Base-by-base conservation (phyloP, 1,140 invertebrate species). In the Bicyclus anynana region DNA sequence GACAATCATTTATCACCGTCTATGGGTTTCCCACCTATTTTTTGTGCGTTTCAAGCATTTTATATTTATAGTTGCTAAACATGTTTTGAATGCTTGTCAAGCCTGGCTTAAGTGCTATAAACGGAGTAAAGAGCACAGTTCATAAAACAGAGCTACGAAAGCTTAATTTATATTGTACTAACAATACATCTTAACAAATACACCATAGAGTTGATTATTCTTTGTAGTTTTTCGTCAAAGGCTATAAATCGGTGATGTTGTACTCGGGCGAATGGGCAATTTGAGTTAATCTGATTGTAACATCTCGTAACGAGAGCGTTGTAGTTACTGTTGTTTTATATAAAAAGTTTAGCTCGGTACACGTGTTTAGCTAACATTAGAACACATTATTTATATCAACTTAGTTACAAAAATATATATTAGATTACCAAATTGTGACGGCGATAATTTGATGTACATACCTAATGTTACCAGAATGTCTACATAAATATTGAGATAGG, bases 211-310 rank as follows among this genome's bases (percentile, higher is more conserved):
- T 47, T 53, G 7, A 33, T 5, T 58, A 54, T 69, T 4, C 50
- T 13, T 52, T 58, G 50, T 23, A 20, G 5, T 38, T 33, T 40
- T 40, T 33, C 21, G 14, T 29, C 13, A 29, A 35, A 48, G 17
- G 49, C 55, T 62, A 37, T 49, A 53, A 62, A 60, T 26, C 44
- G 54, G 58, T 38, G 47, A 14, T 56, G 56, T 70, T 69, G 50
- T 62, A 62, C 46, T 64, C 55, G 73, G 69, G 62, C 61, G 79
- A 80, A 86, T 82, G 72, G 77, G 67, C 72, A 67, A 78, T 78
- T 77, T 77, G 59, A 72, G 62, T 55, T 82, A 77, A 81, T 86
- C 79, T 70, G 40, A 47, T 42, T 63, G 67, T 69, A 72, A 76
- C 79, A 86, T 86, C 83, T 77, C 29, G 51, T 60, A 66, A 76